phyloP scores from a whole-genome alignment of 2,113 vertebrate species.

The Candoia aspera region DNA sequence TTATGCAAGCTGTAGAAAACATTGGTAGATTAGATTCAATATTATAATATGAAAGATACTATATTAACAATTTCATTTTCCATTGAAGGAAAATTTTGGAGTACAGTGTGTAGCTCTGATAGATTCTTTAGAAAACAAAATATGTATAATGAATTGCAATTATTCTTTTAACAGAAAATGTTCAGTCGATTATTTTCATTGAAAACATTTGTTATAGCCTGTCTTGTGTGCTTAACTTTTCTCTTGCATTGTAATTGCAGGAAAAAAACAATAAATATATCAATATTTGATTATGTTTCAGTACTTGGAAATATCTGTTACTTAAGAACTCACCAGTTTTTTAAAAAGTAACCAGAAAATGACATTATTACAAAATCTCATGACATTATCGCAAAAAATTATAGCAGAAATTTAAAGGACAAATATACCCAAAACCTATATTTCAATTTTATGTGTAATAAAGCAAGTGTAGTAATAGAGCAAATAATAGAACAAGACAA shows the following conservation, averaged over 20 bases:
- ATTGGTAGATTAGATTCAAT: constrained; percentile 70
- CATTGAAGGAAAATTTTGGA: constrained; percentile 36
- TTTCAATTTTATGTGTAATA: neutral
- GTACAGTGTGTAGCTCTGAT: constrained; percentile 1
- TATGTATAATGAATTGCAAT: neutral
- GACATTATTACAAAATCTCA: no score
- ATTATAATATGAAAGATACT: constrained; percentile 62
- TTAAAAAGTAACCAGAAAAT: no score
- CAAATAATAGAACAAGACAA: neutral
- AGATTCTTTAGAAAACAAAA: constrained; percentile 39
- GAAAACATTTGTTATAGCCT: neutral
- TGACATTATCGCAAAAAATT: no score
- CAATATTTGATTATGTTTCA: neutral
- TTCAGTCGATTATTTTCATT: neutral
- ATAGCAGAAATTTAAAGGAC: neutral
- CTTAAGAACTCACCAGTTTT: no score
- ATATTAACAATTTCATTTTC: constrained; percentile 60
- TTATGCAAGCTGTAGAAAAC: constrained; percentile 80
- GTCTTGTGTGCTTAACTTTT: neutral
- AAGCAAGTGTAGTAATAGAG: neutral
- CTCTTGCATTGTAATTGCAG: neutral
- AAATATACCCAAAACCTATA: neutral
- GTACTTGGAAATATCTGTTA: constrained; percentile 4
- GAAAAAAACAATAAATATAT: neutral
- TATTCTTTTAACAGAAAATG: neutral